Conservation (phyloP, 2,113 vertebrate genomes). For the Gallinago undulata region DNA sequence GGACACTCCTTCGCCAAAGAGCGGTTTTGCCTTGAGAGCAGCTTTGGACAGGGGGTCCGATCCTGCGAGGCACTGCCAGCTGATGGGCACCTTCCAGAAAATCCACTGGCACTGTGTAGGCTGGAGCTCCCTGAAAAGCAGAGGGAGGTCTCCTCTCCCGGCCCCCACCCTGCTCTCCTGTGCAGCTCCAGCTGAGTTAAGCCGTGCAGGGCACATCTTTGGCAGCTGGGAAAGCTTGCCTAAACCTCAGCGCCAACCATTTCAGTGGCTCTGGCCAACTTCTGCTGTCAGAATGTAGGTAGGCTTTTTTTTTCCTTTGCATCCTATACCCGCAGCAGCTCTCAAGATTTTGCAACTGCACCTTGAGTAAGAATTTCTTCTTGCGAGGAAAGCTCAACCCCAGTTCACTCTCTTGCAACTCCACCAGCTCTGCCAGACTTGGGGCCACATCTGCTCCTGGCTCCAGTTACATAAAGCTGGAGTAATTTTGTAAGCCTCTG, state of each 20-base stretch:
- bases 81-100: not conserved
- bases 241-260: not conserved
- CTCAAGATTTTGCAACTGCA: not conserved
- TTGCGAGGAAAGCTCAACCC: not conserved
- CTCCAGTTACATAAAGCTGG: not conserved
- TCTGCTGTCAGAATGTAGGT: not conserved
- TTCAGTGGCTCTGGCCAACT: not conserved
- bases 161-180: fast-evolving
- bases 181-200: not conserved
- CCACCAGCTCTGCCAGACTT: not conserved
- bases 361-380: not conserved
- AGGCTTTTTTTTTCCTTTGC: not conserved
- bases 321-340: not conserved
- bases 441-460: not conserved
- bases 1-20: fast-evolving
- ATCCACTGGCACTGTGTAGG: not conserved
- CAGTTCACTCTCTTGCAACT: not conserved
- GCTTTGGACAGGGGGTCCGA: not conserved
- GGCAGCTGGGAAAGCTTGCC: not conserved
- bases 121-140: not conserved
- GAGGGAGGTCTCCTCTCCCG: fast-evolving
- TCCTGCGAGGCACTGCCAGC: not conserved
- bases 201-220: not conserved
- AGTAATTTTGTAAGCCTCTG: not conserved
- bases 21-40: not conserved